Conservation (phyloP, 2,888 invertebrate species). For the Zygaena filipendulae region DNA sequence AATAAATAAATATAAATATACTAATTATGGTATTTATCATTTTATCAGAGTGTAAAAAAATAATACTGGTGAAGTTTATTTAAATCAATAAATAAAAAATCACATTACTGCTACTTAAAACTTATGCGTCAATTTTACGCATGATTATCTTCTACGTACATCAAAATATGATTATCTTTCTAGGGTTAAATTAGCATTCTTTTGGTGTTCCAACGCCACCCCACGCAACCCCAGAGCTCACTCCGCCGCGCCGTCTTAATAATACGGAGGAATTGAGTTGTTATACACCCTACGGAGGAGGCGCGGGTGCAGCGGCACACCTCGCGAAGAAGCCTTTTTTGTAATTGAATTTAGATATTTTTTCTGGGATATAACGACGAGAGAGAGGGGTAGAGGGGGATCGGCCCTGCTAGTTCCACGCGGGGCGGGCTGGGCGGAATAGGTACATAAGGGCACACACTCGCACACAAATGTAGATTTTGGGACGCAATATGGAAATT, state of each 20-base stretch:
- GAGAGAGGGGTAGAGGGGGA: too few species aligned
- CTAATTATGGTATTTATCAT: too few species aligned
- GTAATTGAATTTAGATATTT: constrained; percentile 69
- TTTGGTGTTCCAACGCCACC: constrained; percentile 59
- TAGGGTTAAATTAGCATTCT: constrained; percentile 70
- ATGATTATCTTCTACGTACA: too few species aligned
- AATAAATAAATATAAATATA: too few species aligned
- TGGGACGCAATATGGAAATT: constrained; percentile 57
- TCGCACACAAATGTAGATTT: constrained; percentile 24
- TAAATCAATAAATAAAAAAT: too few species aligned
- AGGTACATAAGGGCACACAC: too few species aligned
- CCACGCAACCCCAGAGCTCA: constrained; percentile 41
- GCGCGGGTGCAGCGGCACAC: constrained; percentile 62
- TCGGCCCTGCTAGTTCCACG: constrained; percentile 42
- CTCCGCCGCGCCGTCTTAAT: constrained; percentile 60
- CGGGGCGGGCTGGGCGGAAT: too few species aligned
- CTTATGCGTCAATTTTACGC: too few species aligned
- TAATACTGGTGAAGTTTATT: too few species aligned
- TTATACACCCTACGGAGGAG: constrained; percentile 60
- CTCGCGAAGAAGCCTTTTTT: constrained; percentile 56
- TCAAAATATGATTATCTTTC: too few species aligned
- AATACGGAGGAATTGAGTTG: constrained; percentile 68
- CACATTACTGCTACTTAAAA: too few species aligned
- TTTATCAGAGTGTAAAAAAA: too few species aligned
- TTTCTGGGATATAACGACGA: constrained; percentile 52